phyloP scores from a whole-genome alignment of 2,797 vertebrate genomes.

The Myotis planiceps region DNA sequence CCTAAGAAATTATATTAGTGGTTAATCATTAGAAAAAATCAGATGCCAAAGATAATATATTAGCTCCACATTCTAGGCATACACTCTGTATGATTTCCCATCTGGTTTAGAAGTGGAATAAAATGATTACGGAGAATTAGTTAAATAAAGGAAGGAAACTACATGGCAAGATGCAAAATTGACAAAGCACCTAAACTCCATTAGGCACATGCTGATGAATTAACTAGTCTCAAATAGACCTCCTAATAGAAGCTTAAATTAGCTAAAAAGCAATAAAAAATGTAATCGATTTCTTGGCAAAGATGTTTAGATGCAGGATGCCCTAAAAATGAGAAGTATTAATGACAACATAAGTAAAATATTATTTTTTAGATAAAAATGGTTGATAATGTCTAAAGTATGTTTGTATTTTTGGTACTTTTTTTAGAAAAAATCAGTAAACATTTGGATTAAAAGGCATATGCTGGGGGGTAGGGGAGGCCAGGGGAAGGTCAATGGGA shows the following conservation, averaged over 20 bases:
- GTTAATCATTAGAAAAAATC: neutral
- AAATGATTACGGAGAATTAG: slow-evolving; percentile 8
- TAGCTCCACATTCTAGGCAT: neutral
- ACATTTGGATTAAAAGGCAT: neutral
- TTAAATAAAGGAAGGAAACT: slow-evolving; percentile 3
- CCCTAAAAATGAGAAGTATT: neutral
- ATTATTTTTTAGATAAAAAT: neutral
- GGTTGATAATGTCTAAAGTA: neutral
- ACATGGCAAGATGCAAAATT: neutral
- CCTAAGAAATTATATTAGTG: slow-evolving; percentile 6
- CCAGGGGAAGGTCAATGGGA: too few species aligned
- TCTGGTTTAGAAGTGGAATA: neutral
- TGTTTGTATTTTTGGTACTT: neutral
- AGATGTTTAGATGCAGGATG: neutral
- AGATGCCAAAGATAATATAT: neutral
- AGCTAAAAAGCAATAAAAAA: slow-evolving; percentile 34
- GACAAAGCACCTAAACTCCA: neutral
- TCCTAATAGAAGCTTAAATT: neutral
- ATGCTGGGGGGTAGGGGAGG: too few species aligned
- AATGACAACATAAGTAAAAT: neutral
- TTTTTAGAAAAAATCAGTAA: neutral
- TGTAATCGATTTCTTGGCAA: slow-evolving; percentile 8
- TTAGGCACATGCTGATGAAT: neutral
- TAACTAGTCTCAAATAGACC: slow-evolving; percentile 38
- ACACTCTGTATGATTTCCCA: neutral